Evolutionary conservation across 2,888 invertebrate species (phyloP).

Genomic region (Argyra leucocephala): DNA sequence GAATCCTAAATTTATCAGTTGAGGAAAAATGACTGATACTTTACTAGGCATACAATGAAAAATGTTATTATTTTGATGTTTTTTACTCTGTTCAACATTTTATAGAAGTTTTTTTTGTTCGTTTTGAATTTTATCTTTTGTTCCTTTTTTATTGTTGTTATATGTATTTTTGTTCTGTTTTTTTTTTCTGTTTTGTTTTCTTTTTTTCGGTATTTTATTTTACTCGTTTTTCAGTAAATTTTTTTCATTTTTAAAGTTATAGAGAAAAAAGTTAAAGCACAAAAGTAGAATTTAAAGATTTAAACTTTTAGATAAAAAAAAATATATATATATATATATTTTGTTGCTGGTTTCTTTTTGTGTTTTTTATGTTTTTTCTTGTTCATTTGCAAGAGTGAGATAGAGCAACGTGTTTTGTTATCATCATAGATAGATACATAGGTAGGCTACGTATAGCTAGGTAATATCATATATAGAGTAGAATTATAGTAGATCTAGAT

Average conservation of each 20-base stretch:
- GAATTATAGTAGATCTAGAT: no score
- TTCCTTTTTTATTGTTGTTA: not conserved
- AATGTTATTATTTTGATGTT: not conserved
- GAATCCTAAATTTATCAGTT: no score
- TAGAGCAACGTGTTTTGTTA: not conserved
- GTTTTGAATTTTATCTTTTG: not conserved
- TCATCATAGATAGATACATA: not conserved
- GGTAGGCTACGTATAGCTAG: no score
- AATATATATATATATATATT: not conserved
- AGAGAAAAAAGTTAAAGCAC: slow-evolving; percentile 3
- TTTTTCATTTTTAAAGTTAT: slow-evolving; percentile 5
- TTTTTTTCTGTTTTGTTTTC: not conserved
- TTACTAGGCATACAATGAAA: not conserved
- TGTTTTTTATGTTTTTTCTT: not conserved
- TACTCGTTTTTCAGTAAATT: not conserved
- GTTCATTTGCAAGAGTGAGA: not conserved
- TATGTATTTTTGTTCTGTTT: not conserved
- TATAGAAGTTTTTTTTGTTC: not conserved
- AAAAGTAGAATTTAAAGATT: slow-evolving; percentile 6
- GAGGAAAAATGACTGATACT: not conserved
- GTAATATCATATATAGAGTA: no score
- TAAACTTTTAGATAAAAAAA: slow-evolving; percentile 5
- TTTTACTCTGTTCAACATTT: slow-evolving; percentile 4
- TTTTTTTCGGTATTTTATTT: not conserved
- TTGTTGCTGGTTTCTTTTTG: not conserved